Conservation (phyloP, 2,113 vertebrate genomes). For the Halichoeres trimaculatus region DNA sequence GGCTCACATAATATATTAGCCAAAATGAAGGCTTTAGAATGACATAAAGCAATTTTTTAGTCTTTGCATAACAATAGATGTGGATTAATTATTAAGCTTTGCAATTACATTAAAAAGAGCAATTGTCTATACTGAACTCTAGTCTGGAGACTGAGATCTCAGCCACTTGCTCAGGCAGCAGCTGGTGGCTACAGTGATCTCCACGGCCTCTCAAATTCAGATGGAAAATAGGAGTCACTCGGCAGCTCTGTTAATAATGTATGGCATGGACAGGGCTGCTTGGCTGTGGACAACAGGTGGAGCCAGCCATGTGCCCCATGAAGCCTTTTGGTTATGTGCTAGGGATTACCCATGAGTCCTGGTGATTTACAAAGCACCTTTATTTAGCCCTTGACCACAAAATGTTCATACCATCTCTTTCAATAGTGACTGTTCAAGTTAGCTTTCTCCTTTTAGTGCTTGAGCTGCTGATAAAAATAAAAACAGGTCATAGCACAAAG, state of each 20-base stretch:
- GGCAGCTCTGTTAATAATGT: constrained; percentile 79
- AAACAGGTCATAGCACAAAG: constrained; percentile 29
- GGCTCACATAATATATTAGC: neutral
- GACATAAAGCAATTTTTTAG: neutral
- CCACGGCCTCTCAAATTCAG: constrained; percentile 78
- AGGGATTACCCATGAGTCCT: constrained; percentile 76
- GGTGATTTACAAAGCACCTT: constrained; percentile 80
- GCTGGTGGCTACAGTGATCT: constrained; percentile 77
- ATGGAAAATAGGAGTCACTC: constrained; percentile 79
- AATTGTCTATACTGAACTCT: neutral
- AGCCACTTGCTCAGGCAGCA: constrained; percentile 62
- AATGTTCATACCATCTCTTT: constrained; percentile 44
- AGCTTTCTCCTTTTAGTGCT: constrained; percentile 30
- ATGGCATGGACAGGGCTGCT: constrained; percentile 67
- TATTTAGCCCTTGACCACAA: constrained; percentile 75
- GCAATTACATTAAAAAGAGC: neutral
- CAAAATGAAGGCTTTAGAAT: neutral
- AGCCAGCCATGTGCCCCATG: constrained; percentile 58
- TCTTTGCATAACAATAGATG: neutral
- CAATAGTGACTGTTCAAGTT: constrained; percentile 17
- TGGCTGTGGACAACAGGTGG: constrained; percentile 80
- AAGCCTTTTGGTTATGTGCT: constrained; percentile 64
- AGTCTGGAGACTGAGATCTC: constrained; percentile 55
- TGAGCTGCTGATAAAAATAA: constrained; percentile 15
- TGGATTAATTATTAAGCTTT: constrained; percentile 12